Base-by-base conservation (phyloP, 2,113 vertebrate genomes). In the Cyanoliseus patagonus region DNA sequence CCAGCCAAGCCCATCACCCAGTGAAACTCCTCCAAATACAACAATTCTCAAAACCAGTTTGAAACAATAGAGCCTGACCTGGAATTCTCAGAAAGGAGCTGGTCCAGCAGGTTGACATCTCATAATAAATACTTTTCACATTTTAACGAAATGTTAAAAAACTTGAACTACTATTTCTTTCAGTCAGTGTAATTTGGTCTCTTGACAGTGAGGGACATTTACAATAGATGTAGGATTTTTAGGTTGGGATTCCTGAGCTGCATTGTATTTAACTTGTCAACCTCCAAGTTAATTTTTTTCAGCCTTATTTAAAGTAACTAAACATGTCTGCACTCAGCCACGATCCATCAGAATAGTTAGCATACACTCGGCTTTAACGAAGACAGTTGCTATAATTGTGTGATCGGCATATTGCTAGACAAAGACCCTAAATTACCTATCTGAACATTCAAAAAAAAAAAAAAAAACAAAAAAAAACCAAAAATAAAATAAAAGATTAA, bases 391-490 rank as follows among this genome's bases (percentile, higher is more conserved):
- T 82, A 64, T 28, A 61, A 92, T 55, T 18, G 61, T 27, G 19
- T 17, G 18, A 83, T 74, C 83, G 74, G 85, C 25, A 2, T 63
- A 80, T 74, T 31, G 25, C 59, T 74, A 83, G 78, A 76, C 87
- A 86, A 95, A 94, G 77, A 89, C 75, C 85, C 12, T 85, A 95
- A 87, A 59, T 83, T 88, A 96, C 44, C 84, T 68, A 24, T 51
- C 68, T 72, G 27, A 84, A 31, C 44, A 52, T 22, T 35, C 25
- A 39, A 80, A 64, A 57, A 35, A 59, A 59, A 31, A 49, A 51
- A 57, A n/a, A n/a, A 23, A 8, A 47, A 11, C 39, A 9, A 44
- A 44, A 44, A 49, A 12, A 23, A 7, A 2, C 11, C 10, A 7
- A 18, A 53, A n/a, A 57, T 4, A 33, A 11, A 17, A 64, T 5